Evolutionary conservation across 1,140 invertebrate species (phyloP).

Genomic region (Schlechtendalia chinensis): DNA sequence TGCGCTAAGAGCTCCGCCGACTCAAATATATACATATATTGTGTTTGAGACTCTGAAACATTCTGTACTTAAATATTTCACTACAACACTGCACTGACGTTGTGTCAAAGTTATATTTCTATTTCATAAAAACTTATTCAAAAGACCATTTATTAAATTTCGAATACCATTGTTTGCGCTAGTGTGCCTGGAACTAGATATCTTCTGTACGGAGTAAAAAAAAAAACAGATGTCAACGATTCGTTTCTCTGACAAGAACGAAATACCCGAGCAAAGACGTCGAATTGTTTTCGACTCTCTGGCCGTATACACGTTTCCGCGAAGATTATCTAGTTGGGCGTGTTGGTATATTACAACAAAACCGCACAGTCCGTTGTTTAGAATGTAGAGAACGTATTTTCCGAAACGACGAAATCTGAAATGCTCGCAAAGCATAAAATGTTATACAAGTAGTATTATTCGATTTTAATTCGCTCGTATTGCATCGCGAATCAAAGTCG

Average conservation of each 20-base stretch:
- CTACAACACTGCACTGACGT: background rate
- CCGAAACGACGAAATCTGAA: too few relatives aligned
- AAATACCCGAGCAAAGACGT: too few relatives aligned
- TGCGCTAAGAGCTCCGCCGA: background rate
- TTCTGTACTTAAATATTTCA: slow-evolving; percentile 13
- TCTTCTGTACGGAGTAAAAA: background rate
- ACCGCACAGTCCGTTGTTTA: too few relatives aligned
- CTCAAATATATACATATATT: slow-evolving; percentile 4
- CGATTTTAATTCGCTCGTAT: too few relatives aligned
- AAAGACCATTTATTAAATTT: slow-evolving; percentile 26
- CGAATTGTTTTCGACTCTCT: background rate
- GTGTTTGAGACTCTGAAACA: background rate
- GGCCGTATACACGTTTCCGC: too few relatives aligned
- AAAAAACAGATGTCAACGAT: too few relatives aligned
- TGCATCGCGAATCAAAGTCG: too few relatives aligned
- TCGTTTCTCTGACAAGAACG: background rate
- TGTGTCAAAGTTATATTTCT: slow-evolving; percentile 8
- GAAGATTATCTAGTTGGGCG: too few relatives aligned
- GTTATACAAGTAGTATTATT: too few relatives aligned
- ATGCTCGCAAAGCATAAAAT: too few relatives aligned
- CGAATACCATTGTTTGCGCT: slow-evolving; percentile 3
- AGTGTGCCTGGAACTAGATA: slow-evolving; percentile 4
- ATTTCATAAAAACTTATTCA: slow-evolving; percentile 24
- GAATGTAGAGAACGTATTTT: too few relatives aligned
- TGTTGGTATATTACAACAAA: background rate